phyloP scores from a whole-genome alignment of 2,888 invertebrate genomes.

The Cataglyphis albicans region DNA sequence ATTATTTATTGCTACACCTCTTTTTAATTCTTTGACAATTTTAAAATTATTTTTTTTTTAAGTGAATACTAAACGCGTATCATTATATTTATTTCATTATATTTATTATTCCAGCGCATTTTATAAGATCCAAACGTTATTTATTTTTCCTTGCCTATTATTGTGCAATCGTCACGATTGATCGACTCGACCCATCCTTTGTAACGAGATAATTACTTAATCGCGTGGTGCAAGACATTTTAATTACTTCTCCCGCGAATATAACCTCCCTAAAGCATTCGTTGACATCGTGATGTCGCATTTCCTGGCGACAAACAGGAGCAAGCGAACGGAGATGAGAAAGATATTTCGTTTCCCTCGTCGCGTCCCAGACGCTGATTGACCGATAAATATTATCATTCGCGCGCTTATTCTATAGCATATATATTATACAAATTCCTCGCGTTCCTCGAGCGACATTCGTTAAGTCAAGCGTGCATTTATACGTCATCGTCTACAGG shows the following conservation, averaged over 20 bases:
- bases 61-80: not conserved
- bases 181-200: not conserved
- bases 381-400: not conserved
- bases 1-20: not conserved
- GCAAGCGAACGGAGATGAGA: not conserved
- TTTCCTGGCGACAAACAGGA: not conserved
- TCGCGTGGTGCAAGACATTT: not conserved
- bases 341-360: not conserved
- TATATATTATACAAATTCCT: not conserved
- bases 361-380: not conserved
- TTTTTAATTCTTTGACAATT: not conserved
- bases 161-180: not conserved
- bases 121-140: not conserved
- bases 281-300: not conserved
- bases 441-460: not conserved
- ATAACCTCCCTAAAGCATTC: not conserved
- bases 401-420: not conserved
- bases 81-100: not conserved
- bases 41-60: not conserved
- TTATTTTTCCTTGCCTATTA: not conserved
- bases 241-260: not conserved
- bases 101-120: not conserved
- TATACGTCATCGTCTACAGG: conserved; percentile 33
- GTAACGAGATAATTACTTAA: conserved; percentile 2
- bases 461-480: conserved; percentile 9